Evolutionary conservation across 1,140 invertebrate genomes (phyloP).

Genomic region (Drosophila nasuta): DNA sequence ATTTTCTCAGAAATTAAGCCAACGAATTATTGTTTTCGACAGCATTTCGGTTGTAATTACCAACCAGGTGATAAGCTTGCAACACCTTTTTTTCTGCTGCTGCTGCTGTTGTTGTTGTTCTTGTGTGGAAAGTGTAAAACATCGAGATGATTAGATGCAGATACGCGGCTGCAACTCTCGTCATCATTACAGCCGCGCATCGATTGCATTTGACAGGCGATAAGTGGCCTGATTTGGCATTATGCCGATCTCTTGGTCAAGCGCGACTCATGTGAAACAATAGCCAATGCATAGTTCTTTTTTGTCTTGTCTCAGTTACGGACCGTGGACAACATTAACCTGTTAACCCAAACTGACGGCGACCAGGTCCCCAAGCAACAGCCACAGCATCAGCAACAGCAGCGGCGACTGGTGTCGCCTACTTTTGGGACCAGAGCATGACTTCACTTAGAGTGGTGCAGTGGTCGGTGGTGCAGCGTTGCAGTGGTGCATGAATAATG

Average conservation of each 20-base stretch:
- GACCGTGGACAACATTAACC: conserved; percentile 78
- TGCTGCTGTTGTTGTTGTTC: no score
- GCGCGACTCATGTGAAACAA: conserved; percentile 60
- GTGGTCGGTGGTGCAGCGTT: conserved; percentile 30
- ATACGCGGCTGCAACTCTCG: conserved; percentile 38
- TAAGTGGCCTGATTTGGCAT: conserved; percentile 59
- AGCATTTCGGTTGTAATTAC: conserved; percentile 78
- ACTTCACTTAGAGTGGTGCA: conserved; percentile 7
- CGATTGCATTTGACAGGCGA: conserved; percentile 73
- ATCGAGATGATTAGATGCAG: conserved; percentile 56
- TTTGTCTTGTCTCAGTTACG: conserved; percentile 18
- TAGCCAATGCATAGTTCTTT: conserved; percentile 61
- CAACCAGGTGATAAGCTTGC: conserved; percentile 70
- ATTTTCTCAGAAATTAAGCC: conserved; percentile 77
- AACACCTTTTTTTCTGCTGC: conserved; percentile 51
- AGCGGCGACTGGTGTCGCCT: conserved; percentile 66
- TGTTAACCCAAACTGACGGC: conserved; percentile 82
- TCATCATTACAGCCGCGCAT: conserved; percentile 54
- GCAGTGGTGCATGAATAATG: conserved; percentile 80
- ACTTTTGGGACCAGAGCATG: conserved; percentile 59
- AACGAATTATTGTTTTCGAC: conserved; percentile 79
- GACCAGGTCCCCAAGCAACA: conserved; percentile 63
- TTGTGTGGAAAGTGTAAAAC: conserved; percentile 43
- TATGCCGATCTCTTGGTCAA: conserved; percentile 12
- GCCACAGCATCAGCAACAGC: conserved; percentile 30